phyloP scores from a whole-genome alignment of 1,140 invertebrate genomes.

The Procambarus clarkii region DNA sequence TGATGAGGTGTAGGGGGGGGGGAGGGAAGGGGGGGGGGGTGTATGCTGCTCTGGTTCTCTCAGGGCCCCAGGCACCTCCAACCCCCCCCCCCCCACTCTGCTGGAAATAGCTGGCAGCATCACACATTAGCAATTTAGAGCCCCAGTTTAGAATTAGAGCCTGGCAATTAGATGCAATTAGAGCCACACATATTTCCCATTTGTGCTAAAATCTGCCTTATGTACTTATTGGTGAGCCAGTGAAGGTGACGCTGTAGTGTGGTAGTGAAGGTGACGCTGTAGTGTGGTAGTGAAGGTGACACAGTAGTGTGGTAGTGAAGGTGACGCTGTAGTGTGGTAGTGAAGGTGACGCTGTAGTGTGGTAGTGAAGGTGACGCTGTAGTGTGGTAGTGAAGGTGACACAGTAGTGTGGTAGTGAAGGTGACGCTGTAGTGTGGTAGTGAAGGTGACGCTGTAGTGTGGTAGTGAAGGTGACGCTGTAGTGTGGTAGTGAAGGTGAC shows the following conservation, averaged over 20 bases:
- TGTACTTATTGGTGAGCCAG: background rate
- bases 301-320: background rate
- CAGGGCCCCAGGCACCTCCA: too few relatives aligned
- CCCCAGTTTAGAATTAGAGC: conserved; percentile 56
- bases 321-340: background rate
- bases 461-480: too few relatives aligned
- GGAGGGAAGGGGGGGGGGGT: too few relatives aligned
- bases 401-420: background rate
- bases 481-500: background rate
- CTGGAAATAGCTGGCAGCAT: conserved; percentile 26
- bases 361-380: conserved; percentile 11
- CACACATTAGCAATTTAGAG: conserved; percentile 58
- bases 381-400: background rate
- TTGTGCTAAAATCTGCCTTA: conserved; percentile 2
- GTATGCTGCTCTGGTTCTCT: too few relatives aligned
- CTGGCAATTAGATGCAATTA: conserved; percentile 48
- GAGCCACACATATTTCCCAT: conserved; percentile 55
- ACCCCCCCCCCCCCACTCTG: background rate
- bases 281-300: conserved; percentile 10
- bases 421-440: background rate
- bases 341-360: background rate
- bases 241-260: conserved; percentile 6
- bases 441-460: background rate
- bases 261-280: background rate
- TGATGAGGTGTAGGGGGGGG: too few relatives aligned